A percentile compares a stretch with the other conserved stretches of the same genome.
Conservation (phyloP, 2,888 invertebrate species). For the Diabrotica balteata region DNA sequence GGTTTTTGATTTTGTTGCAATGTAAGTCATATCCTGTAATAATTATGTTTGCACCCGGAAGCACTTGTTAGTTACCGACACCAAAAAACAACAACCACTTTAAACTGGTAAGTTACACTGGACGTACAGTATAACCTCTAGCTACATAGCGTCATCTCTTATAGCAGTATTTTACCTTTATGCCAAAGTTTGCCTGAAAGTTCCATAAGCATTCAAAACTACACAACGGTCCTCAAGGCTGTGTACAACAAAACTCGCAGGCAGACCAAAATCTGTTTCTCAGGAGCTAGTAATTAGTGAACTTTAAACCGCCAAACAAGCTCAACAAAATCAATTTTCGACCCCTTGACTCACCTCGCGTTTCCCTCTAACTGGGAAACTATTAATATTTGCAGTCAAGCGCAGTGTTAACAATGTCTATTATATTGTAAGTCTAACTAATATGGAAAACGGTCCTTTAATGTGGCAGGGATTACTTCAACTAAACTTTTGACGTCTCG, state of each 20-base stretch:
- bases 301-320: conserved; percentile 11
- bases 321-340: conserved; percentile 13
- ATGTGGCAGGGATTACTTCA: conserved; percentile 1
- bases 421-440: conserved; percentile 11
- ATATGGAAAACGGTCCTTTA: conserved; percentile 12
- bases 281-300: conserved; percentile 4
- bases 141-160: too few relatives aligned
- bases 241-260: not conserved
- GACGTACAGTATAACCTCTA: too few relatives aligned
- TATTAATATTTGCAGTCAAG: conserved; percentile 18
- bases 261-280: conserved; percentile 7
- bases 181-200: not conserved
- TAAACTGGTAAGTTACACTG: too few relatives aligned
- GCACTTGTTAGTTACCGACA: too few relatives aligned
- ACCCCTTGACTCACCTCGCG: conserved; percentile 2
- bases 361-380: conserved; percentile 6
- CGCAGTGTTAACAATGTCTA: conserved; percentile 11
- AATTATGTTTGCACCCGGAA: too few relatives aligned
- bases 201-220: not conserved
- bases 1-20: too few relatives aligned
- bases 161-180: too few relatives aligned
- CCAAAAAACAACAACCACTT: too few relatives aligned
- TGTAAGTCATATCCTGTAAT: too few relatives aligned
- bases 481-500: too few relatives aligned
- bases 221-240: not conserved